Conservation (phyloP, 2,113 vertebrate species). For the Sialia sialis region DNA sequence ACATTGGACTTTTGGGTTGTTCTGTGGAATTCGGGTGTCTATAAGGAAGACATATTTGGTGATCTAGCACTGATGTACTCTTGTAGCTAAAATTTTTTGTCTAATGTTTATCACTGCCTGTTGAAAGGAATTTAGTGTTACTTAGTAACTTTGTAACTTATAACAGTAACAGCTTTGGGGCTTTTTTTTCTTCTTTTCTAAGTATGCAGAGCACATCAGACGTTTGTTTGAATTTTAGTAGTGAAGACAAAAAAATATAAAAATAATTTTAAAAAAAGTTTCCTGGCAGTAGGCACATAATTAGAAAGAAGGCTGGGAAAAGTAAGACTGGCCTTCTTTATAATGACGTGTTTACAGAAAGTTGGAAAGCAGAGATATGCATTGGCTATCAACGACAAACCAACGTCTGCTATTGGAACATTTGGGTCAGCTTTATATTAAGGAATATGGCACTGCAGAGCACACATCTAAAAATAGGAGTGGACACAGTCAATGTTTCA, state of each 20-base stretch:
- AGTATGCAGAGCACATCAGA: background rate
- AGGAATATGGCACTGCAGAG: conserved; percentile 13
- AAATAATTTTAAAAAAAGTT: conserved; percentile 45
- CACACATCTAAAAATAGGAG: conserved; percentile 37
- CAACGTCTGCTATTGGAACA: conserved; percentile 50
- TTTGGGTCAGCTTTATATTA: conserved; percentile 47
- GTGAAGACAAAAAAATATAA: background rate
- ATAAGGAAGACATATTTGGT: background rate
- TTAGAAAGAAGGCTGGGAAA: conserved; percentile 50
- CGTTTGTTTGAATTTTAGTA: conserved; percentile 43
- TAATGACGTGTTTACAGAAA: conserved; percentile 71
- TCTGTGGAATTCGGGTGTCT: background rate
- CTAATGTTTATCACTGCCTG: background rate
- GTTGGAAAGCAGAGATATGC: conserved; percentile 60
- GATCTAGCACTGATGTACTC: background rate
- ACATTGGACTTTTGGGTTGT: background rate
- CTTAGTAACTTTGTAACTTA: background rate
- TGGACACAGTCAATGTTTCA: background rate
- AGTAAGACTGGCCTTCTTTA: conserved; percentile 22
- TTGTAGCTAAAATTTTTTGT: background rate
- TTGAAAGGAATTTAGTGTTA: conserved; percentile 8
- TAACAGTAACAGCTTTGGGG: background rate
- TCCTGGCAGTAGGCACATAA: conserved; percentile 41
- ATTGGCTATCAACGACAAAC: conserved; percentile 62
- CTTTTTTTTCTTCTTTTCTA: background rate